Evolutionary conservation across 1,140 invertebrate species (phyloP).

Genomic region (Ganaspis sp.): DNA sequence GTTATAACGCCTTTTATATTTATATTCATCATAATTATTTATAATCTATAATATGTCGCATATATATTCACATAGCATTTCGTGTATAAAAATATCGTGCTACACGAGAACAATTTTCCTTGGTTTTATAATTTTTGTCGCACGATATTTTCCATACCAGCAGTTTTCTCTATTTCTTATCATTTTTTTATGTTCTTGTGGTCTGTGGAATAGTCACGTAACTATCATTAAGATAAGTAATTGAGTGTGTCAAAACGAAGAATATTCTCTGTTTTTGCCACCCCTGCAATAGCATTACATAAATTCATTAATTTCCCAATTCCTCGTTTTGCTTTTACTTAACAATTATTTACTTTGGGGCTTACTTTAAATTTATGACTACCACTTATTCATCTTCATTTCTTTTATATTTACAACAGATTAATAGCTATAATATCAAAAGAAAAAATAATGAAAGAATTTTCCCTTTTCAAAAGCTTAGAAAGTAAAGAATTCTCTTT

Average conservation of each 20-base stretch:
- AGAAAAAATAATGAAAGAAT: not conserved
- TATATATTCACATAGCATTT: conserved; percentile 11
- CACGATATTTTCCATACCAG: conserved; percentile 34
- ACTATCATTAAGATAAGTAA: conserved; percentile 14
- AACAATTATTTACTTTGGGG: not conserved
- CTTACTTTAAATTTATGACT: not conserved
- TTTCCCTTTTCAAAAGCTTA: not conserved
- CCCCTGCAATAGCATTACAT: not conserved
- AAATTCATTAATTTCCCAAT: conserved; percentile 11
- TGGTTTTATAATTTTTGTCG: conserved; percentile 44
- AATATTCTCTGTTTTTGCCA: not conserved
- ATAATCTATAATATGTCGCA: conserved; percentile 34
- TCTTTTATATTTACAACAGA: not conserved
- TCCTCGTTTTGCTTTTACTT: not conserved
- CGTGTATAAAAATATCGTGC: conserved; percentile 42
- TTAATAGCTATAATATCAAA: not conserved
- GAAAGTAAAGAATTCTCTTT: not conserved
- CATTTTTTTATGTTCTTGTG: not conserved
- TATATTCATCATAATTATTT: too few species aligned
- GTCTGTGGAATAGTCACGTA: conserved; percentile 6
- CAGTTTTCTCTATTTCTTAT: conserved; percentile 21
- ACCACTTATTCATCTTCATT: not conserved
- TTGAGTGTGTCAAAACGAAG: conserved; percentile 12
- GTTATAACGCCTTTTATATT: too few species aligned
- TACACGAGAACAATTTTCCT: conserved; percentile 16